These are phyloP conservation scores for Austrofundulus limnaeus DNA, from an alignment of 2,113 vertebrate species.

Conservation along the genomic window DNA sequence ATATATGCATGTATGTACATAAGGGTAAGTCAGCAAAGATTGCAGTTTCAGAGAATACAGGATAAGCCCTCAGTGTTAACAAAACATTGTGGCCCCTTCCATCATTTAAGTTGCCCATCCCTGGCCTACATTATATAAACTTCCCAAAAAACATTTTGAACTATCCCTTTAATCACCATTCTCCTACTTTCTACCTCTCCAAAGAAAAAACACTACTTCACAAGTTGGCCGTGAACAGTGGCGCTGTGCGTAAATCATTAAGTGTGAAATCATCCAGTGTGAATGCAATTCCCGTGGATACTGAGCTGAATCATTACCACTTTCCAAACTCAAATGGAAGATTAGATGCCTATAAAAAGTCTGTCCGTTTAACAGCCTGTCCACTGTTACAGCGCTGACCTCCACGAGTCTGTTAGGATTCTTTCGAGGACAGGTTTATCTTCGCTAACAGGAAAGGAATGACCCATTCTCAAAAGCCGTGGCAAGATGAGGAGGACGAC, in stretches of 20 bases:
- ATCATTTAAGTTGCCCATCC: no score
- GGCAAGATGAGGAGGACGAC: conserved; percentile 62
- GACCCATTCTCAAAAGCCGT: conserved; percentile 67
- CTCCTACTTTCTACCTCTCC: background rate
- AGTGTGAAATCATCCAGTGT: conserved; percentile 20
- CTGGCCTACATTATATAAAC: no score
- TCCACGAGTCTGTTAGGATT: conserved; percentile 58
- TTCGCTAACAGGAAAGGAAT: conserved; percentile 69
- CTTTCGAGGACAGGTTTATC: conserved; percentile 67
- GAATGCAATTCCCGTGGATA: conserved; percentile 6
- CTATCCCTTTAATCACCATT: background rate
- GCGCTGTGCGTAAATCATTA: conserved; percentile 25
- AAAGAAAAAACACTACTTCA: conserved; percentile 5
- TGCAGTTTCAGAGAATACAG: no score
- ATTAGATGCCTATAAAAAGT: conserved; percentile 42
- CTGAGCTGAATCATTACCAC: conserved; percentile 47
- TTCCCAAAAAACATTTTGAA: no score
- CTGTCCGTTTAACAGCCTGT: conserved; percentile 36
- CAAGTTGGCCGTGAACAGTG: background rate
- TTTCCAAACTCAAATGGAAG: conserved; percentile 40
- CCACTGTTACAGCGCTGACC: conserved; percentile 40
- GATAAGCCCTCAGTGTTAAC: no score
- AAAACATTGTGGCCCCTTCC: no score
- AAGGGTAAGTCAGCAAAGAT: no score
- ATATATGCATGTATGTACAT: no score